phyloP scores from a whole-genome alignment of 2,797 vertebrate genomes.

The Lophius americanus region DNA sequence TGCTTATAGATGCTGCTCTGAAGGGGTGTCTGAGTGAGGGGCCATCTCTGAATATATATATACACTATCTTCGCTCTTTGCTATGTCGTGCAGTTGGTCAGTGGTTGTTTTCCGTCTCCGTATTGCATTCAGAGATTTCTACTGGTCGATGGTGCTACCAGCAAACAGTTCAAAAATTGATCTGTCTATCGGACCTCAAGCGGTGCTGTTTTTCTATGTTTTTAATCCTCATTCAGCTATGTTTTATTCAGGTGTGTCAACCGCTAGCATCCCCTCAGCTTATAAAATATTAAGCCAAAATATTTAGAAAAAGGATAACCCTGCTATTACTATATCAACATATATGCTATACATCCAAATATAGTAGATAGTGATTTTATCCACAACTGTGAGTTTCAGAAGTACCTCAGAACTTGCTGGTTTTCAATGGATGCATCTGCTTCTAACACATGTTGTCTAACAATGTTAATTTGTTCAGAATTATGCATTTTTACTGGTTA shows the following conservation, averaged over 20 bases:
- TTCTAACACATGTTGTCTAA: conserved; percentile 65
- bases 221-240: conserved; percentile 75
- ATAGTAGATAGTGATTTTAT: conserved; percentile 76
- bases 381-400: conserved; percentile 74
- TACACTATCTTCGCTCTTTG: conserved; percentile 72
- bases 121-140: conserved; percentile 78
- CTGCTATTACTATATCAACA: conserved; percentile 71
- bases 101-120: conserved; percentile 77
- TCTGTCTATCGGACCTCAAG: conserved; percentile 85
- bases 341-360: conserved; percentile 81
- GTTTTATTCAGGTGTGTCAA: conserved; percentile 76
- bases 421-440: conserved; percentile 71
- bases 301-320: conserved; percentile 60
- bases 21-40: conserved; percentile 67
- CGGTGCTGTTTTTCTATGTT: conserved; percentile 88
- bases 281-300: conserved; percentile 76
- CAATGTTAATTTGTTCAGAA: conserved; percentile 60
- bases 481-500: conserved; percentile 74
- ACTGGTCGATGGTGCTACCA: conserved; percentile 86
- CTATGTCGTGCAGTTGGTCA: conserved; percentile 75
- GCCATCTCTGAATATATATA: conserved; percentile 72
- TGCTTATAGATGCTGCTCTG: conserved; percentile 80
- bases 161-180: conserved; percentile 82
- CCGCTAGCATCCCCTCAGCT: conserved; percentile 70
- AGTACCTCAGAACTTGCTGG: conserved; percentile 77